Percentiles rank a stretch among this genome's conserved stretches.
Evolutionary conservation across 2,888 invertebrate genomes (phyloP).

Genomic region (Lycophotia porphyrea): DNA sequence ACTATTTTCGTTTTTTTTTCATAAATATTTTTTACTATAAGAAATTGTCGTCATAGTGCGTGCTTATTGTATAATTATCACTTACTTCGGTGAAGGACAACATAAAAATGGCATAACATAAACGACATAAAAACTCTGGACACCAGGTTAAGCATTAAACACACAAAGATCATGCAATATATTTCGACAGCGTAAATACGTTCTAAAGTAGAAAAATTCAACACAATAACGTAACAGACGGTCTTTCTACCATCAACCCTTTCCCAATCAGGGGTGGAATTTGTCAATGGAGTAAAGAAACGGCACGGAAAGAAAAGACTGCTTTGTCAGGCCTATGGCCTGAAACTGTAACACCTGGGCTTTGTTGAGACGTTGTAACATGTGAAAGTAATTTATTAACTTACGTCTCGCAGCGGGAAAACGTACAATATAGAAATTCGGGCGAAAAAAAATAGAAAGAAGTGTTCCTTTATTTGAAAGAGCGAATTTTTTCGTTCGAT

Average conservation of each 20-base stretch:
- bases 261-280: constrained; percentile 67
- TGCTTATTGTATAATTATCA: too few relatives aligned
- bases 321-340: constrained; percentile 79
- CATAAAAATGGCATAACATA: too few relatives aligned
- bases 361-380: constrained; percentile 71
- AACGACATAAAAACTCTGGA: too few relatives aligned
- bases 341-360: constrained; percentile 81
- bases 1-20: too few relatives aligned
- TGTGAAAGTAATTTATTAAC: constrained; percentile 79
- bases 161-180: not conserved
- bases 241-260: constrained; percentile 64
- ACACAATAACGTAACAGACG: constrained; percentile 61
- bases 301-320: constrained; percentile 51
- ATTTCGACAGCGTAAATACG: constrained; percentile 2
- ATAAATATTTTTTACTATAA: too few relatives aligned
- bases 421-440: constrained; percentile 67
- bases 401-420: constrained; percentile 62
- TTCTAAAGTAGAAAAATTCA: constrained; percentile 62
- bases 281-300: constrained; percentile 64
- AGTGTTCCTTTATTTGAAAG: constrained; percentile 63
- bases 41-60: too few relatives aligned
- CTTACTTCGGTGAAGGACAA: too few relatives aligned
- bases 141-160: too few relatives aligned
- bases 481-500: constrained; percentile 49
- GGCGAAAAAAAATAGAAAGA: constrained; percentile 60